A percentile compares a stretch with the other conserved stretches of the same genome.
These are phyloP conservation scores for Metellina segmentata DNA, from an alignment of 2,888 invertebrate genomes.

Conservation along the genomic window DNA sequence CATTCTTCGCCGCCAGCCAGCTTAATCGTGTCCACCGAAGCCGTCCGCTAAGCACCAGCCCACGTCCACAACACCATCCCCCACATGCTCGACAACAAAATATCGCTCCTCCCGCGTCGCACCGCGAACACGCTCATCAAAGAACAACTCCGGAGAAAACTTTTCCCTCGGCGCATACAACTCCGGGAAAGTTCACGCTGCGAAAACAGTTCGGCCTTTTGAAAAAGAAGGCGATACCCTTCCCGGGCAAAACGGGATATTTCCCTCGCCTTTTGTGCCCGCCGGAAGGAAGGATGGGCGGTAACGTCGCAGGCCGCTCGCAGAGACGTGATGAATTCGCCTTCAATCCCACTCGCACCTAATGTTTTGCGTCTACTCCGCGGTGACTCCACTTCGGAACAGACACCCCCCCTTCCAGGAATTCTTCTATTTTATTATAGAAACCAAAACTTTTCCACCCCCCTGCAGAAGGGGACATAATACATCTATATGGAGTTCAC, in stretches of 20 bases:
- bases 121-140: conserved; percentile 63
- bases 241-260: conserved; percentile 47
- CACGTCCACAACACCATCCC: background rate
- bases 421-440: conserved; percentile 74
- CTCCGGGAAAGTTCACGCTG: conserved; percentile 55
- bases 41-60: background rate
- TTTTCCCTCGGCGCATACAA: conserved; percentile 12
- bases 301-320: conserved; percentile 30
- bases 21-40: conserved; percentile 3
- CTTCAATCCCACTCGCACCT: conserved; percentile 68
- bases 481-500: conserved; percentile 1
- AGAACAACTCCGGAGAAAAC: conserved; percentile 55
- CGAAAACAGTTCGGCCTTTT: conserved; percentile 13
- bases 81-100: conserved; percentile 57
- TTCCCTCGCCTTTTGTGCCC: conserved; percentile 66
- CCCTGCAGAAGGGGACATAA: conserved; percentile 6
- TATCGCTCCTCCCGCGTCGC: conserved; percentile 10
- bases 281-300: conserved; percentile 37
- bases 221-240: conserved; percentile 15
- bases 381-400: conserved; percentile 45
- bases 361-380: conserved; percentile 69
- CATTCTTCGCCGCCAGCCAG: no score
- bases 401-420: conserved; percentile 60
- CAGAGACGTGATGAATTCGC: conserved; percentile 67
- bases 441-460: conserved; percentile 41